Percentiles rank a stretch among this genome's conserved stretches.
phyloP scores from a whole-genome alignment of 2,888 invertebrate species.

The Lasioglossum marginatum region DNA sequence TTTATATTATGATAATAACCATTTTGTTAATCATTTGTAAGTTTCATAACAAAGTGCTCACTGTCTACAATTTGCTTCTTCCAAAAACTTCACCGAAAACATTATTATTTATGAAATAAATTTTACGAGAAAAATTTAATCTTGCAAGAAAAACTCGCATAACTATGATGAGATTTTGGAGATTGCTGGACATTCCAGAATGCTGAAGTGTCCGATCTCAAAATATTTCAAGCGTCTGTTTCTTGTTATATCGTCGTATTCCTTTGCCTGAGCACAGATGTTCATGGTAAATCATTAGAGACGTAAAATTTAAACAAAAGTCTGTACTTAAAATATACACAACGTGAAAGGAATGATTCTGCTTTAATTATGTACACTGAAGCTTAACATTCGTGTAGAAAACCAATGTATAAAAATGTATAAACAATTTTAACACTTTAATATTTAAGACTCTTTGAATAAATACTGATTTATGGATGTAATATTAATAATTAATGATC shows the following conservation, averaged over 20 bases:
- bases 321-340: background rate
- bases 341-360: background rate
- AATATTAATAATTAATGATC: background rate
- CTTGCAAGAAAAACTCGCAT: background rate
- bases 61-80: too few species aligned
- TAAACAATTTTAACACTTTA: background rate
- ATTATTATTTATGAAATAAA: background rate
- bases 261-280: background rate
- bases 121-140: background rate
- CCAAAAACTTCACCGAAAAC: too few species aligned
- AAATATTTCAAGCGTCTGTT: conserved; percentile 3
- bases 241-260: conserved; percentile 6
- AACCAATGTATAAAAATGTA: too few species aligned
- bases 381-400: background rate
- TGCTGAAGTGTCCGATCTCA: conserved; percentile 1
- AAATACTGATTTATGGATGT: background rate
- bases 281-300: background rate
- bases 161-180: background rate
- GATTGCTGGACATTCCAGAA: background rate
- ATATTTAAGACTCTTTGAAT: background rate
- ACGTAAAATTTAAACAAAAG: conserved; percentile 1
- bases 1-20: background rate
- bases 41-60: too few species aligned
- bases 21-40: background rate
- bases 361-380: background rate